Conservation (phyloP, 2,888 invertebrate species). For the Rhaphigaster nebulosa region DNA sequence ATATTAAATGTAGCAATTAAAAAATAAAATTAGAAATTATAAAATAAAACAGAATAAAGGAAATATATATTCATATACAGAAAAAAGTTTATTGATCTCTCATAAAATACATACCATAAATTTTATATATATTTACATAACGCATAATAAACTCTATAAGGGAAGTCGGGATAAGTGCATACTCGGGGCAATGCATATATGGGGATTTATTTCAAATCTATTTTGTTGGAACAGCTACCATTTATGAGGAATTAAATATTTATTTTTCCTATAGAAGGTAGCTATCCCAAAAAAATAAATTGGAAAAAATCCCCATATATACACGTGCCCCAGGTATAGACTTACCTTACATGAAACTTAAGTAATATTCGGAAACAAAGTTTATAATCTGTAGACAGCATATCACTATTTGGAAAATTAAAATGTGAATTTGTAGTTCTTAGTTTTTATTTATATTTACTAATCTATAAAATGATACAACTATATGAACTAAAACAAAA, state of each 20-base stretch:
- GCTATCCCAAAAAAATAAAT: too few species aligned
- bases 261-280: too few species aligned
- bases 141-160: constrained; percentile 26
- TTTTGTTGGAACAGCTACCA: too few species aligned
- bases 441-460: not conserved
- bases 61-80: constrained; percentile 1
- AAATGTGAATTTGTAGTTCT: not conserved
- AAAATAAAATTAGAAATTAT: too few species aligned
- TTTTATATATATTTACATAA: constrained; percentile 46
- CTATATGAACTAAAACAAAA: not conserved
- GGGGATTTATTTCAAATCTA: too few species aligned
- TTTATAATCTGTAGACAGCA: not conserved
- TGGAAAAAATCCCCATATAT: too few species aligned
- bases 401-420: not conserved
- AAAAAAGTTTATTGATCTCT: constrained; percentile 42
- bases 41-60: not conserved
- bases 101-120: constrained; percentile 38
- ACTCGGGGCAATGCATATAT: too few species aligned
- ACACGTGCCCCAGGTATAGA: too few species aligned
- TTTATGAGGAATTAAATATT: too few species aligned
- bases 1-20: too few species aligned
- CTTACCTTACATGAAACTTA: constrained; percentile 27
- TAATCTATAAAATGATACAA: not conserved
- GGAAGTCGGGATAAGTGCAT: too few species aligned
- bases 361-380: constrained; percentile 31